phyloP scores from a whole-genome alignment of 2,888 invertebrate species.

The Dryobotodes eremita region DNA sequence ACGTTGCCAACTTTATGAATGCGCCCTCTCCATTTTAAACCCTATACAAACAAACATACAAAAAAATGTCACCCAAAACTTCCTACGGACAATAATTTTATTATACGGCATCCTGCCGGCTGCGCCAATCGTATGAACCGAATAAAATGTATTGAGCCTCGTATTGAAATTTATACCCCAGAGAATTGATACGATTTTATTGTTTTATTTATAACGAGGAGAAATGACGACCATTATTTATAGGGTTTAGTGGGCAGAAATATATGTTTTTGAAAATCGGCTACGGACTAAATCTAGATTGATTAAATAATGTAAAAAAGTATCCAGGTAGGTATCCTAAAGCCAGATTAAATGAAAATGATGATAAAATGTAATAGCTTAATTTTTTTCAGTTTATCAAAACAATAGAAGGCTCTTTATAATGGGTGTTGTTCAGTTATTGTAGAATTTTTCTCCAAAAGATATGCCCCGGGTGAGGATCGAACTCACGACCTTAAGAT shows the following conservation, averaged over 20 bases:
- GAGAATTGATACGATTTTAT: slow-evolving; percentile 55
- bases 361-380: background rate
- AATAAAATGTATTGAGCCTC: slow-evolving; percentile 44
- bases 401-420: background rate
- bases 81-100: slow-evolving; percentile 44
- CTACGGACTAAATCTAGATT: background rate
- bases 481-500: slow-evolving; percentile 94
- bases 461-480: slow-evolving; percentile 68
- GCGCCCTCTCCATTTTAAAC: background rate
- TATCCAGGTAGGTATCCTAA: too few relatives aligned
- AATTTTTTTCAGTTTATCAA: background rate
- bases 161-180: slow-evolving; percentile 57
- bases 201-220: slow-evolving; percentile 52
- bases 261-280: slow-evolving; percentile 8
- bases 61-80: slow-evolving; percentile 2
- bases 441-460: slow-evolving; percentile 33
- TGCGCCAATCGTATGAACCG: slow-evolving; percentile 25
- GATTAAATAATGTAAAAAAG: background rate
- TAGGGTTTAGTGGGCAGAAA: slow-evolving; percentile 22
- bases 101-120: slow-evolving; percentile 7
- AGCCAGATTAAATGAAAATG: background rate
- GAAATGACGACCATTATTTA: slow-evolving; percentile 49
- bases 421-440: background rate
- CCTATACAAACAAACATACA: slow-evolving; percentile 12
- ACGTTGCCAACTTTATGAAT: too few relatives aligned